Base-by-base conservation (phyloP, 2,888 invertebrate species). In the Heliconius ethilla region DNA sequence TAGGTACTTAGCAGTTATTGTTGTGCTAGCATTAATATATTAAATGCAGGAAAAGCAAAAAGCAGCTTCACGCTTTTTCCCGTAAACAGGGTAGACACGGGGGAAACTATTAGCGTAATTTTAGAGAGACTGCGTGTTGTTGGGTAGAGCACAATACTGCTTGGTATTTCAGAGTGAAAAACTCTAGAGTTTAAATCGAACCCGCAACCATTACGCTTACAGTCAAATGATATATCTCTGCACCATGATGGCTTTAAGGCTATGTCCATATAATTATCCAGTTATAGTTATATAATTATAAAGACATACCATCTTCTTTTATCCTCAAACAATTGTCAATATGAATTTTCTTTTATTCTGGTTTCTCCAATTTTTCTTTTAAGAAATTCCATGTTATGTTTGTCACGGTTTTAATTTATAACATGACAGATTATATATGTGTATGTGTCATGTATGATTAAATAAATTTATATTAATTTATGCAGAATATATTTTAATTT, bases 281-380 rank as follows among this genome's bases (percentile, higher is more conserved):
- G 9, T 27, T 65, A 27, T 33, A 33, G 7, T 33, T 33, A 33
- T 33, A 1, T 45, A 45, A 45, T 45, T 45, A 45, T 45, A 45
- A 45, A 45, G 15, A 45, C 15, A 45, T 45, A 45, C 45, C 45
- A 45, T 18, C 45, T 33, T 22, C 18, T 62, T 63, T 59, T 72
- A 33, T 72, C 72, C 72, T 72, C 3, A 55, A 55, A 55, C n/a
- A 55, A 11, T 55, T 15, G 59, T 59, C 33, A n/a, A 7, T 55
- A 4, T 15, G n/a, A n/a, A 55, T 72, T 72, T 72, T 37, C 25
- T 69, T 69, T 37, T 25, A 25, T 69, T 69, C 22, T 18, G 66
- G 70, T 70, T 70, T 29, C 59, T 13, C 15, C 13, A 33, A 33
- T 33, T 72, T n/a, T 72, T 72, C 33, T 55, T 55, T 55, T 51